Evolutionary conservation across 1,140 invertebrate genomes (phyloP).

Genomic region (Diabrotica undecimpunctata): DNA sequence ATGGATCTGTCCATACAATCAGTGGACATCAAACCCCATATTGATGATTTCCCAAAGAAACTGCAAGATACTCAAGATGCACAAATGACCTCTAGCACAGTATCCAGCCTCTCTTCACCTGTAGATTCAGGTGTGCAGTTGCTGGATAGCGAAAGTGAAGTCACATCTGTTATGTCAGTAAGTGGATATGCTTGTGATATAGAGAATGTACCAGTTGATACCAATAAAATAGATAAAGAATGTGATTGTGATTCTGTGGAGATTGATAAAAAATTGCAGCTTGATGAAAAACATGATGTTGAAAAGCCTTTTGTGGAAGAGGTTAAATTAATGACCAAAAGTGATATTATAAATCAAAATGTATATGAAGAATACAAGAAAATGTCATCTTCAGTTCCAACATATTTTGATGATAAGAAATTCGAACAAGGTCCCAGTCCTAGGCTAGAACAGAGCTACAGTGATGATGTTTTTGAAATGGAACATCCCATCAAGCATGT

Average conservation of each 20-base stretch:
- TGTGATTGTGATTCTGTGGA: neutral
- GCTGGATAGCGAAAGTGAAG: conserved; percentile 54
- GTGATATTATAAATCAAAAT: conserved; percentile 61
- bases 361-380: conserved; percentile 31
- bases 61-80: conserved; percentile 21
- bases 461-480: conserved; percentile 41
- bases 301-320: conserved; percentile 1
- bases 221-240: conserved; percentile 1
- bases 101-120: conserved; percentile 45
- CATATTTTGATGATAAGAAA: conserved; percentile 29
- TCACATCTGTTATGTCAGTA: conserved; percentile 52
- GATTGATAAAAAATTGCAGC: neutral
- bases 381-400: conserved; percentile 31
- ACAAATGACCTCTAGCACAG: conserved; percentile 44
- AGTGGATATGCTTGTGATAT: conserved; percentile 47
- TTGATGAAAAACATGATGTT: conserved; percentile 2
- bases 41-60: conserved; percentile 17
- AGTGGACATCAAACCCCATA: neutral
- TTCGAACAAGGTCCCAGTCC: neutral
- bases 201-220: conserved; percentile 25
- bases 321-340: conserved; percentile 44
- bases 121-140: conserved; percentile 53
- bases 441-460: conserved; percentile 24
- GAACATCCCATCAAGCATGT: conserved; percentile 38
- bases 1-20: conserved; percentile 3